Base-by-base conservation (phyloP, 2,113 vertebrate genomes). In the Lepus americanus region DNA sequence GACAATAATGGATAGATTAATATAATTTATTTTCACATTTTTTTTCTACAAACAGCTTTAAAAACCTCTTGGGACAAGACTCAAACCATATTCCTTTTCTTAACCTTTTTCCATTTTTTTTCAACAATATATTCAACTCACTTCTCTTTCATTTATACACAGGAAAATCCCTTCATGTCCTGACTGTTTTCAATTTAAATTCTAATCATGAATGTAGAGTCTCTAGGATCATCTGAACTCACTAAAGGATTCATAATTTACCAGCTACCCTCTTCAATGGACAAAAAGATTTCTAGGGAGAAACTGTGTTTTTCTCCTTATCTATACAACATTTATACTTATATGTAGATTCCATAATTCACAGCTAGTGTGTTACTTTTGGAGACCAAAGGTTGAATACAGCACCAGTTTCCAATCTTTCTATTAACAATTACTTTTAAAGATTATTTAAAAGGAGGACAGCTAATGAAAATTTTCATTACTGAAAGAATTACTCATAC, bases 11-110 rank as follows among this genome's bases (percentile, higher is more conserved):
- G 31, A 70, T 6, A 95, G 31, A 96, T 97, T 96, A 95, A 14
- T 86, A 84, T 87, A 93, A 96, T 95, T 96, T 97, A 95, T 96
- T 96, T 96, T 91, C 88, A 80, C 73, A 89, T 86, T 90, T 95
- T 69, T 96, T 91, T 95, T 84, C 81, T 82, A 79, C 74, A 96
- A 77, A 85, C 80, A 76, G 33, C 31, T 95, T 92, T 93, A 83
- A 51, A 55, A 84, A 89, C 87, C 84, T 89, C 67, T 19, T 61
- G 33, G 17, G 72, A n/a, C 72, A 14, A 94, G 9, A 66, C 9
- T 1, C 1, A 90, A 49, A 61, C 70, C 70, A 72, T 64, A 6
- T 74, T 92, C 25, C 33, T 63, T 72, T 72, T 89, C 49, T 92
- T 69, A 90, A 7, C 25, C 5, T 3, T 91, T 59, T 66, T 83